These are phyloP conservation scores for Seira musarum DNA, from an alignment of 2,888 invertebrate genomes.

Conservation along the genomic window DNA sequence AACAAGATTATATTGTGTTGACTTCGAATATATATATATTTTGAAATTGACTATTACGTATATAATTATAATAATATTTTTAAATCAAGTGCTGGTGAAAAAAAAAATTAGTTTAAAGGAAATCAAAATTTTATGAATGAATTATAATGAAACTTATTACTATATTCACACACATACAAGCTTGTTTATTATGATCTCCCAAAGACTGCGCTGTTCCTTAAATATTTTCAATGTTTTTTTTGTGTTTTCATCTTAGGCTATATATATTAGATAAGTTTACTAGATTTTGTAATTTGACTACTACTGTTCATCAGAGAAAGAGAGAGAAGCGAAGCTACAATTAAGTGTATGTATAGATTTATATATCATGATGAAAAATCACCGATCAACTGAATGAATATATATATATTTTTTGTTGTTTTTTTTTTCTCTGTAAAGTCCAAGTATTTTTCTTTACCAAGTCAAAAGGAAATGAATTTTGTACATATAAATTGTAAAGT, in stretches of 20 bases:
- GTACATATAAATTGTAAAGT: constrained; percentile 38
- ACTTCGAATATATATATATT: no score
- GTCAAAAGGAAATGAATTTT: constrained; percentile 4
- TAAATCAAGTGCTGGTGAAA: constrained; percentile 3
- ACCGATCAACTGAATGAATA: no score
- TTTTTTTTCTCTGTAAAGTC: not conserved
- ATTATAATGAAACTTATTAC: no score
- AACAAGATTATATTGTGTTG: no score
- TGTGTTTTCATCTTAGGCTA: constrained; percentile 29
- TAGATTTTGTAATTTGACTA: constrained; percentile 5
- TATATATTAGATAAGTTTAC: constrained; percentile 41
- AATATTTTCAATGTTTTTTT: constrained; percentile 20
- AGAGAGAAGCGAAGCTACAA: no score
- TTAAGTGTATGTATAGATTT: no score
- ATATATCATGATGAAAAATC: no score
- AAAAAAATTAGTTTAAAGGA: constrained; percentile 24
- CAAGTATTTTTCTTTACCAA: no score
- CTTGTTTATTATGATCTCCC: constrained; percentile 63
- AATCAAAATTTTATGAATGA: constrained; percentile 24
- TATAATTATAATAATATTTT: no score
- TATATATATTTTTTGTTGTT: not conserved
- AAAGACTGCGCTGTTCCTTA: constrained; percentile 65
- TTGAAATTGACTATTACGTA: no score
- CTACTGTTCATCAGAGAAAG: no score
- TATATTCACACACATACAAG: not conserved